Conservation (phyloP, 2,888 invertebrate species). For the Pomacea canaliculata region DNA sequence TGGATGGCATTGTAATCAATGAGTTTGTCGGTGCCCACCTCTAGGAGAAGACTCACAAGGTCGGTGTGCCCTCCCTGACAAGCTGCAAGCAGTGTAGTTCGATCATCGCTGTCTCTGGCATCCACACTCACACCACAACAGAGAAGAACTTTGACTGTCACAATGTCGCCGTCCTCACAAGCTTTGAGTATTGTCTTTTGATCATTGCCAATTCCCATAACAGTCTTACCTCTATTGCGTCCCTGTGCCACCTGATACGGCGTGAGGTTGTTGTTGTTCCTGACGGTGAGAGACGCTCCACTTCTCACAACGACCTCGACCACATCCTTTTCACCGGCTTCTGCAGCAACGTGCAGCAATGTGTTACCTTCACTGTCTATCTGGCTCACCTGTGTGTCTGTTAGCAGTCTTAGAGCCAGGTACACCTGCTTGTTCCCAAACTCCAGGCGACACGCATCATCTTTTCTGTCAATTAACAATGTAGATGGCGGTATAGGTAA, state of each 20-base stretch:
- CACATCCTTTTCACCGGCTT: neutral
- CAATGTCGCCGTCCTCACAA: neutral
- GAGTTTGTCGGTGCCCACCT: constrained; percentile 49
- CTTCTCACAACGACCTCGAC: neutral
- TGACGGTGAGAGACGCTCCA: neutral
- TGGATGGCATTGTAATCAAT: constrained; percentile 48
- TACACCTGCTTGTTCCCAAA: constrained; percentile 1
- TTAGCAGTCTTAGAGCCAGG: constrained; percentile 9
- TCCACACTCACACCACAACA: neutral
- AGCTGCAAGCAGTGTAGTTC: constrained; percentile 46
- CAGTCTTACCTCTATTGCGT: neutral
- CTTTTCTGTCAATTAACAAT: neutral
- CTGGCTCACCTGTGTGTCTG: constrained; percentile 8
- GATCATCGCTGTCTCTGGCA: neutral
- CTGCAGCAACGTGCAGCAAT: constrained; percentile 7
- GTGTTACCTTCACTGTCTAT: constrained; percentile 15
- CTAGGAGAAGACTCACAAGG: constrained; percentile 44
- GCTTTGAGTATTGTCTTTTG: neutral
- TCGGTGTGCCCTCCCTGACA: constrained; percentile 47
- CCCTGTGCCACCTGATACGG: neutral
- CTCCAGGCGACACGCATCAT: neutral
- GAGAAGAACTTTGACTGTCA: neutral
- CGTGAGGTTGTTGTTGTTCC: constrained; percentile 7
- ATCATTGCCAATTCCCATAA: too few relatives aligned
- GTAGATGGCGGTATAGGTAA: neutral